Evolutionary conservation across 1,140 invertebrate species (phyloP), one percentile per base, ranked within the genome.

Genomic region (Saxidomus purpurata): DNA sequence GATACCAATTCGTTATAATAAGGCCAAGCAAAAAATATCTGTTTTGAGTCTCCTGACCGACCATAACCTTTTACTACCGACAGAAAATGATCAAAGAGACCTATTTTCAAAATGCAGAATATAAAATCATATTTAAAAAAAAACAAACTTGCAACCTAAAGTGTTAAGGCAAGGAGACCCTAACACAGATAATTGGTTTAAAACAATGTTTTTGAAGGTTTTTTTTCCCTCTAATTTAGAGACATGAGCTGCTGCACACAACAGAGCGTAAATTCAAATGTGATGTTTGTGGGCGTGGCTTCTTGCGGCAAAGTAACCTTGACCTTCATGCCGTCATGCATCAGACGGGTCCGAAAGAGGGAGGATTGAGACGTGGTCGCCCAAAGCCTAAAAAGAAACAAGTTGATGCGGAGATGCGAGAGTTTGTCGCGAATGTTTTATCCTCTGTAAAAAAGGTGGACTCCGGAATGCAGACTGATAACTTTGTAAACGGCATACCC

Each of bases 251-350:
- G 3, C 34, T 89, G 25, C 90, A 91, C 52, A 81, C 74, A 17
- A 61, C 71, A 19, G 90, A 91, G 17, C 40, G 63, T 22, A 88
- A 88, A 13, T 91, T 81, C 61, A 83, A 80, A 47, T 91, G 90
- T 86, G 82, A 86, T 28, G 59, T 82, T 8, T 91, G 90, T 59
- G 87, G 77, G 1, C 89, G 86, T 28, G 76, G 71, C 34, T 89
- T 91, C 47, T 55, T 89, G 8, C 81, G 84, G 19, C 71, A 87
- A 25, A 82, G 76, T 25, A 82, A 87, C 67, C 59, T 90, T 22
- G 84, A 81, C 3, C 67, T 87, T 15, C 89, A 90, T 38, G 59
- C 76, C 34, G 61, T 81, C 13, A 82, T 82, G 55, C 89, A 90
- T 63, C 55, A 67, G 31, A 85, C 69, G 40, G 85, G 55, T 67